Conservation (phyloP, 2,113 vertebrate genomes). For the Microcebus jonahi region DNA sequence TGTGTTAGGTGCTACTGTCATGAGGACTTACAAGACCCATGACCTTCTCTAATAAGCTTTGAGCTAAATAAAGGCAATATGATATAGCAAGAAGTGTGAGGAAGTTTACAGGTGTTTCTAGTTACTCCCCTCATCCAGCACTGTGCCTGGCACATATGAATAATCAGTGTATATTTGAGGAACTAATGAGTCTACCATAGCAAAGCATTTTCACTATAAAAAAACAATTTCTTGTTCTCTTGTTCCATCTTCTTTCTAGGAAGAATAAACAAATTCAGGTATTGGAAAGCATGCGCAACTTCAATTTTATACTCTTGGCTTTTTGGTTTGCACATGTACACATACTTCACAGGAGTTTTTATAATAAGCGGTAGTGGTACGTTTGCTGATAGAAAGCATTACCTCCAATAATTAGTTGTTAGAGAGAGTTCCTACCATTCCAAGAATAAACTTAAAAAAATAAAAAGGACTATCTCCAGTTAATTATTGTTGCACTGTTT, state of each 20-base stretch:
- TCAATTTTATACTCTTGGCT: not conserved
- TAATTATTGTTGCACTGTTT: constrained; percentile 8
- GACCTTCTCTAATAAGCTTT: not conserved
- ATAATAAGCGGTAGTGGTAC: not conserved
- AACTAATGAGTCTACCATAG: not conserved
- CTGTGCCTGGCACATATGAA: not conserved
- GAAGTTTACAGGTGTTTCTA: not conserved
- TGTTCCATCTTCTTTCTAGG: not conserved
- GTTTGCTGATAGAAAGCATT: constrained; percentile 13
- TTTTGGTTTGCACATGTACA: not conserved
- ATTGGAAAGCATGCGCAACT: not conserved
- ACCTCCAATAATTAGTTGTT: constrained; percentile 4
- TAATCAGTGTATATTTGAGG: not conserved
- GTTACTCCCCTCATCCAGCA: not conserved
- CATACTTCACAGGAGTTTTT: not conserved
- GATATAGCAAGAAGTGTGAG: not conserved
- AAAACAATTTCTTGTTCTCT: not conserved
- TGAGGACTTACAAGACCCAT: not conserved
- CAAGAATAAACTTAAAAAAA: constrained; percentile 41
- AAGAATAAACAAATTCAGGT: constrained; percentile 35
- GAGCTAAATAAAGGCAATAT: not conserved
- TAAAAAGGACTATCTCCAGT: not conserved
- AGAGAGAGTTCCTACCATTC: constrained; percentile 10
- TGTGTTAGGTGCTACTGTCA: not conserved
- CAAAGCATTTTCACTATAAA: not conserved